A percentile compares a stretch with the other conserved stretches of the same genome.
These are phyloP conservation scores for Carduelis carduelis DNA, from an alignment of 2,797 vertebrate genomes.

Conservation along the genomic window DNA sequence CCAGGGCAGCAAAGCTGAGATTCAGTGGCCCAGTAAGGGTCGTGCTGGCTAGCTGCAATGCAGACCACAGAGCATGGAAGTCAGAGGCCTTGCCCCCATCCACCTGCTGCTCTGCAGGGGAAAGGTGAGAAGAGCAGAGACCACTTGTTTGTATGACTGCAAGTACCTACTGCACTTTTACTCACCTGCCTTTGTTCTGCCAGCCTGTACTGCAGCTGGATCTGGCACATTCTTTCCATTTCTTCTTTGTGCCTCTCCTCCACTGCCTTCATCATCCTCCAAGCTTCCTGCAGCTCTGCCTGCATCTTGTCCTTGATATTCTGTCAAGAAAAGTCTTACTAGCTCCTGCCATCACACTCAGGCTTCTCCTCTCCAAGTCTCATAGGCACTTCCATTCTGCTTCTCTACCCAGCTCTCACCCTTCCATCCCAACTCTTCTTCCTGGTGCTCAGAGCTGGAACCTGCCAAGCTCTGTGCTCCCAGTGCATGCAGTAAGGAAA, in stretches of 20 bases:
- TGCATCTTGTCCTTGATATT: constrained; percentile 10
- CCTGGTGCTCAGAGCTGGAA: neutral
- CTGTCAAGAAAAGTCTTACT: neutral
- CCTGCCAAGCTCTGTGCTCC: neutral
- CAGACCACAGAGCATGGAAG: too few species aligned
- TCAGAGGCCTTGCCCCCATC: too few species aligned
- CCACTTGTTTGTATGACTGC: too few species aligned
- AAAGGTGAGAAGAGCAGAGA: too few species aligned
- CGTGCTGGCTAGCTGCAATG: neutral
- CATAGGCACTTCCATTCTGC: neutral
- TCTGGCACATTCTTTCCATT: constrained; percentile 1
- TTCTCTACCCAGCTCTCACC: too few species aligned
- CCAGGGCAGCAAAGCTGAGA: neutral
- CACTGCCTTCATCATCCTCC: neutral
- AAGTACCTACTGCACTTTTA: too few species aligned
- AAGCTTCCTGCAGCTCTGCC: neutral
- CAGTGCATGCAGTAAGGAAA: neutral
- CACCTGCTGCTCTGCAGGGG: too few species aligned
- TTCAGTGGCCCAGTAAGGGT: neutral
- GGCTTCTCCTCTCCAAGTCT: neutral
- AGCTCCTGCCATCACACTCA: neutral
- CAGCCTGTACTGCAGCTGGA: neutral
- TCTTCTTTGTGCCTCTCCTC: constrained; percentile 29
- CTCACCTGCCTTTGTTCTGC: too few species aligned
- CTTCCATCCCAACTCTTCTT: neutral